phyloP scores from a whole-genome alignment of 2,797 vertebrate species.

The Masticophis lateralis region DNA sequence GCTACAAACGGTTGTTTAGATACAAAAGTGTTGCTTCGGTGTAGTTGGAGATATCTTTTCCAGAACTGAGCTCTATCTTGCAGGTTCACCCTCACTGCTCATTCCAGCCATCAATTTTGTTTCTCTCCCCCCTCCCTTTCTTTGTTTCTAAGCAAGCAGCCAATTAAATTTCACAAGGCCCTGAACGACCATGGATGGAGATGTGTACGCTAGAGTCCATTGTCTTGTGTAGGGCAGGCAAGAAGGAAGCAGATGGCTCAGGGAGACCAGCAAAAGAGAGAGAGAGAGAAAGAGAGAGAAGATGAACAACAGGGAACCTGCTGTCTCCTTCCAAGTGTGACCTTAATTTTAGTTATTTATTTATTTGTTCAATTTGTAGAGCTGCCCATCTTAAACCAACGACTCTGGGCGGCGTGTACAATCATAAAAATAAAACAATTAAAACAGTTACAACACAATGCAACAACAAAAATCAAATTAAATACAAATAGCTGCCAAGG shows the following conservation, averaged over 20 bases:
- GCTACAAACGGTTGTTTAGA: constrained; percentile 6
- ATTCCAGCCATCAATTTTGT: not conserved
- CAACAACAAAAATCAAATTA: not conserved
- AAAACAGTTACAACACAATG: not conserved
- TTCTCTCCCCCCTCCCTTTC: not conserved
- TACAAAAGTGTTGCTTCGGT: not conserved
- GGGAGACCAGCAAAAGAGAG: constrained; percentile 33
- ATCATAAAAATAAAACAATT: not conserved
- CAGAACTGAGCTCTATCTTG: not conserved
- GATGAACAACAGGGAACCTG: constrained; percentile 12
- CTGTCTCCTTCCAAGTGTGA: constrained; percentile 51
- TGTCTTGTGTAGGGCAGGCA: constrained; percentile 31
- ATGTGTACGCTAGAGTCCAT: constrained; percentile 34
- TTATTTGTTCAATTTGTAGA: not conserved
- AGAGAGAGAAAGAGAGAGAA: no score
- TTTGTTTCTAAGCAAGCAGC: constrained; percentile 35
- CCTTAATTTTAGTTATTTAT: constrained; percentile 30
- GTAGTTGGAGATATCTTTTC: not conserved
- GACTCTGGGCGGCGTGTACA: not conserved
- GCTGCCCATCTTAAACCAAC: not conserved
- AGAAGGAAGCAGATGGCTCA: constrained; percentile 57
- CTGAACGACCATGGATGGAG: constrained; percentile 17
- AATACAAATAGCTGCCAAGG: not conserved
- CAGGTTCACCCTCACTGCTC: not conserved
- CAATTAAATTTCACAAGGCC: constrained; percentile 35